Conservation (phyloP, 2,888 invertebrate species). For the Perithous albicinctus region DNA sequence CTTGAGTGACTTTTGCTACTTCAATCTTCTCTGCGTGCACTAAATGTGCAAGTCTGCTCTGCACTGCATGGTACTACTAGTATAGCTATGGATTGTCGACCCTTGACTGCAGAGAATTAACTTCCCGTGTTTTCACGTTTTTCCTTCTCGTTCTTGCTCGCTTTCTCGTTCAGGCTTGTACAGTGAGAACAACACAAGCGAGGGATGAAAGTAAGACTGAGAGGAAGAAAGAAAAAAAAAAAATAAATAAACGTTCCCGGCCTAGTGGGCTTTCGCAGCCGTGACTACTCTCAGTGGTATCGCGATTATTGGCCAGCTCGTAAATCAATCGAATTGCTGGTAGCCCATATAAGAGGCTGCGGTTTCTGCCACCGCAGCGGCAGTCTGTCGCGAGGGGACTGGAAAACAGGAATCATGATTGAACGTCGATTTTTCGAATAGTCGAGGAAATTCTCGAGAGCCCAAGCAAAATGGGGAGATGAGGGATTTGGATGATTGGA, state of each 20-base stretch:
- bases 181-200: not conserved
- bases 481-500: slow-evolving; percentile 40
- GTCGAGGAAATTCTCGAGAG: slow-evolving; percentile 47
- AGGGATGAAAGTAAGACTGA: slow-evolving; percentile 21
- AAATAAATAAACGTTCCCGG: slow-evolving; percentile 16
- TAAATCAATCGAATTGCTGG: slow-evolving; percentile 64
- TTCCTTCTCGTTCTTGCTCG: not conserved
- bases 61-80: slow-evolving; percentile 1
- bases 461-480: not conserved
- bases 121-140: slow-evolving; percentile 43
- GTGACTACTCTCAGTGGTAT: slow-evolving; percentile 52
- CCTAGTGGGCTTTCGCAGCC: slow-evolving; percentile 20
- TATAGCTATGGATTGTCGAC: slow-evolving; percentile 8
- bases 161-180: not conserved
- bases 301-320: slow-evolving; percentile 62
- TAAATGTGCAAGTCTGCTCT: slow-evolving; percentile 9
- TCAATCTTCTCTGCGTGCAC: not conserved
- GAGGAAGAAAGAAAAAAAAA: slow-evolving; percentile 26
- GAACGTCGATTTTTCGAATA: slow-evolving; percentile 58
- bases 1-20: not conserved
- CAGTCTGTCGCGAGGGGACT: slow-evolving; percentile 3
- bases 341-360: slow-evolving; percentile 48
- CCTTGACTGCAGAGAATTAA: slow-evolving; percentile 30
- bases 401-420: slow-evolving; percentile 51
- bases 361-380: slow-evolving; percentile 36